Percentiles rank a stretch among this genome's conserved stretches.
These are phyloP conservation scores for Natrix natrix DNA, from an alignment of 2,797 vertebrate genomes.

Conservation along the genomic window DNA sequence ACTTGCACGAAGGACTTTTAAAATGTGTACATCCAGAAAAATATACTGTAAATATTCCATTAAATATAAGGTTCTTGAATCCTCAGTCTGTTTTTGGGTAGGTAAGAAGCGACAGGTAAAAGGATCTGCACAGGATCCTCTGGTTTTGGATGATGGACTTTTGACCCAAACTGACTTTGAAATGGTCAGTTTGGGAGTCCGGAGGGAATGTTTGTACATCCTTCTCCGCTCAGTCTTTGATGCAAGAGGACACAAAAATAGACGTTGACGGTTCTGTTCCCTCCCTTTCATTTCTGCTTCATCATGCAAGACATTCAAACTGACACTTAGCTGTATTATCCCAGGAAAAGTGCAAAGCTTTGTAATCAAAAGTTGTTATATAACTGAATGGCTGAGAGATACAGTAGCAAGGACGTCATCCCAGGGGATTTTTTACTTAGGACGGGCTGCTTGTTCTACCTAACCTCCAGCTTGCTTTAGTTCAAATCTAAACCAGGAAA, in stretches of 20 bases:
- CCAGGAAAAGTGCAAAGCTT: constrained; percentile 4
- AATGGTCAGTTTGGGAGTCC: background rate
- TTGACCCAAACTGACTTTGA: background rate
- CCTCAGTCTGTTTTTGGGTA: background rate
- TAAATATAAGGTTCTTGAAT: background rate
- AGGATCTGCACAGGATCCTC: background rate
- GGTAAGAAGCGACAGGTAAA: no score
- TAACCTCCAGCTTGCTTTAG: background rate
- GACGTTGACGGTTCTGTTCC: constrained; percentile 24
- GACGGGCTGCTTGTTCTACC: background rate
- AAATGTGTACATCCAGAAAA: background rate
- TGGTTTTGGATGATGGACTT: background rate
- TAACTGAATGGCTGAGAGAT: background rate
- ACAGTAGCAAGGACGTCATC: background rate
- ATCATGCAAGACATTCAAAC: constrained; percentile 21
- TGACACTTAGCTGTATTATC: constrained; percentile 5
- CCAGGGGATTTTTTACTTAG: background rate
- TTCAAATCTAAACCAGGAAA: background rate
- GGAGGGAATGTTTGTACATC: fast-evolving
- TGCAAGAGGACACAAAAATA: background rate
- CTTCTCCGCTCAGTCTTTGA: background rate
- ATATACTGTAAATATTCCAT: background rate
- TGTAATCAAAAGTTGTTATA: background rate
- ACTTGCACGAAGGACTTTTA: background rate
- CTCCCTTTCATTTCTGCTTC: constrained; percentile 34